Evolutionary conservation across 2,113 vertebrate genomes (phyloP), one percentile per base, ranked within the genome.

Genomic region (Clarias gariepinus): DNA sequence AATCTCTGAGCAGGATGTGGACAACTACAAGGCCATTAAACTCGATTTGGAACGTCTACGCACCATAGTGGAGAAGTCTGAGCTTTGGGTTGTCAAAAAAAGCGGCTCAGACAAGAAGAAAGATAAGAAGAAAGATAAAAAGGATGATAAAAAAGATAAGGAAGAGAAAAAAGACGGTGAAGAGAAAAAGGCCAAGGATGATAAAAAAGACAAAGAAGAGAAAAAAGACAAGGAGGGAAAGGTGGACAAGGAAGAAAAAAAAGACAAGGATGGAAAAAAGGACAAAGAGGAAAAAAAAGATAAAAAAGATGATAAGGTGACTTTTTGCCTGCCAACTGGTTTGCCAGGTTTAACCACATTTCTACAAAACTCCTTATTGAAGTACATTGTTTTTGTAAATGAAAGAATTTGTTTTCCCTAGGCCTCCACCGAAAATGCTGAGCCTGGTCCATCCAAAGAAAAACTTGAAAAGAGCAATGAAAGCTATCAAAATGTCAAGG

Each of bases 61-160:
- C 68, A 98, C 94, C 0, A 96, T 99, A 96, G 98, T 99, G 90
- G 98, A 99, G 93, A 99, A 99, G 85, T 99, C 98, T 0, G 98
- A 99, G 89, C 96, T 99, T 58, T 99, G 98, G 98, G 97, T 99
- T 91, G 97, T 98, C 91, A 99, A 99, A 94, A 99, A 98, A 87
- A 93, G 94, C 88, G 95, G 91, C 58, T 84, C 91, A 36, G 96
- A 96, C 82, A 83, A 88, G 90, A 93, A 2, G 94, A 95, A 87
- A 85, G 94, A 96, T 0, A 94, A 93, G 0, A 90, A 94, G 52
- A 92, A 96, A 90, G 96, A 96, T 64, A 95, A 96, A 86, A 96
- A 96, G 90, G 96, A 94, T 10, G 83, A 85, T 9, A 85, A 83
- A 78, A 84, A 77, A 60, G 87, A 87, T 7, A 71, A 66, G 16